phyloP scores from a whole-genome alignment of 2,888 invertebrate genomes.

The Leucophora obtusa region DNA sequence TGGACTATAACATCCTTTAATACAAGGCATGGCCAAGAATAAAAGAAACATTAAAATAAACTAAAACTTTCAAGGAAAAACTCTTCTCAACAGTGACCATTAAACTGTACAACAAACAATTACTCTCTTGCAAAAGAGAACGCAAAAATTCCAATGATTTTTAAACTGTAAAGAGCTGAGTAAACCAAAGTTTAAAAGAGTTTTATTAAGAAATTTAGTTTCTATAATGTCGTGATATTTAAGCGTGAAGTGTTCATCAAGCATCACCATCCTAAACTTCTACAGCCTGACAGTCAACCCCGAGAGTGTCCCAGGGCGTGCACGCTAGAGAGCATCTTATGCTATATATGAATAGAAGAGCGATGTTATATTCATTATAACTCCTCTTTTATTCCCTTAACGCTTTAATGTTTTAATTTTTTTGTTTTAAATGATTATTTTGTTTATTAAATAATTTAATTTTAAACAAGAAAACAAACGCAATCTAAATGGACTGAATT shows the following conservation, averaged over 20 bases:
- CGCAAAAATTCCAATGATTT: not conserved
- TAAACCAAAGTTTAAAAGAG: conserved; percentile 11
- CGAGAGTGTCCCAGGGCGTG: conserved; percentile 40
- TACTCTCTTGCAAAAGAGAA: not conserved
- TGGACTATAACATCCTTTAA: not conserved
- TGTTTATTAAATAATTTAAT: conserved; percentile 51
- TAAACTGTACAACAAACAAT: not conserved
- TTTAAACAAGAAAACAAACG: conserved; percentile 69
- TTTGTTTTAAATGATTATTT: conserved; percentile 45
- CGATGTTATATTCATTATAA: not conserved
- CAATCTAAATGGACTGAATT: conserved; percentile 78
- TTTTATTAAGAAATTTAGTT: conserved; percentile 40
- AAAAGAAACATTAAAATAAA: conserved; percentile 35
- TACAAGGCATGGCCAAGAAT: conserved; percentile 6
- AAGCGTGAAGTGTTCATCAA: conserved; percentile 49
- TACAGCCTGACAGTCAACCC: not conserved
- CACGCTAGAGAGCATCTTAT: conserved; percentile 70
- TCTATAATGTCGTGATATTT: conserved; percentile 57
- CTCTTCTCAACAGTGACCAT: not conserved
- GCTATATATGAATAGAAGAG: conserved; percentile 69
- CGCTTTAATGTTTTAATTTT: conserved; percentile 73
- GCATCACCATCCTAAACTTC: not conserved
- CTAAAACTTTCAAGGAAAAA: conserved; percentile 21
- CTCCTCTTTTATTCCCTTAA: conserved; percentile 57
- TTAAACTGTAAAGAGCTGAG: not conserved